phyloP scores from a whole-genome alignment of 2,797 vertebrate species.

The Poecilia wingei region DNA sequence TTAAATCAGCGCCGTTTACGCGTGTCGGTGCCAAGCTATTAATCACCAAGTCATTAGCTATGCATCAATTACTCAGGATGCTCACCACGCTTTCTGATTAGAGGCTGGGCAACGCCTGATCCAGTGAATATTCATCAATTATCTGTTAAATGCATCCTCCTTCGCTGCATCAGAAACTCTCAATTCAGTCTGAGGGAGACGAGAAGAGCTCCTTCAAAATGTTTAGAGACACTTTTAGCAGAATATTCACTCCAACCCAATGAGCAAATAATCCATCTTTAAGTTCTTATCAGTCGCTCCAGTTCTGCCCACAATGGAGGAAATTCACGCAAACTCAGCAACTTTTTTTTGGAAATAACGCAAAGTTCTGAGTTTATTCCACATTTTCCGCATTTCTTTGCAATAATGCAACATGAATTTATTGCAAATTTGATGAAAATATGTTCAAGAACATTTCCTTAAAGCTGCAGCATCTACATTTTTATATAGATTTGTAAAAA shows the following conservation, averaged over 20 bases:
- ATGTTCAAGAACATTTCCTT: no score
- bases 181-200: constrained; percentile 15
- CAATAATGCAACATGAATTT: no score
- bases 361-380: no score
- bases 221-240: not conserved
- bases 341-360: no score
- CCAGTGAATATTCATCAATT: constrained; percentile 69
- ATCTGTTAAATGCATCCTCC: constrained; percentile 42
- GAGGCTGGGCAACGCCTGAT: constrained; percentile 54
- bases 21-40: constrained; percentile 58
- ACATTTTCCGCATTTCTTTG: no score
- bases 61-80: constrained; percentile 67
- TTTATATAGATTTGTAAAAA: no score
- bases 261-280: not conserved
- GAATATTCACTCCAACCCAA: not conserved
- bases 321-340: no score
- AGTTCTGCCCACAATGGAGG: no score
- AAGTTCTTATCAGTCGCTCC: no score
- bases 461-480: no score
- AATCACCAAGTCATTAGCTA: constrained; percentile 72
- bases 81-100: constrained; percentile 63
- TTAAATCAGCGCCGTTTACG: constrained; percentile 49
- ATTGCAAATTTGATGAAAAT: no score
- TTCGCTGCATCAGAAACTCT: constrained; percentile 12
- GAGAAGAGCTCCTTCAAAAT: constrained; percentile 1